Conservation (phyloP, 2,888 invertebrate genomes). For the Leptopilina syphax region DNA sequence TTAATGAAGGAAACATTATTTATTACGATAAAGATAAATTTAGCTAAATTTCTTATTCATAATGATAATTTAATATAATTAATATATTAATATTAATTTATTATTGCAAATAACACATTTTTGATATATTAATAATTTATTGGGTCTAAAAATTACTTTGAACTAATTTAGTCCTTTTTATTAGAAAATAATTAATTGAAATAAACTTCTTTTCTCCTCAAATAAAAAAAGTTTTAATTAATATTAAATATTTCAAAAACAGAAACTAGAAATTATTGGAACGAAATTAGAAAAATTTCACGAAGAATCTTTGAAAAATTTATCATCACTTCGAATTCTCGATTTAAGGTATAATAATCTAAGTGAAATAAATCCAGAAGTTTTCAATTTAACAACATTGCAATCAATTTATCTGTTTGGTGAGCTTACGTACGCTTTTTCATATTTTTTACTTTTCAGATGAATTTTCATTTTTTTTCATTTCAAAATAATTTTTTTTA, state of each 20-base stretch:
- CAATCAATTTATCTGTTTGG: conserved; percentile 78
- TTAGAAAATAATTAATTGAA: too few species aligned
- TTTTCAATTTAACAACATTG: conserved; percentile 74
- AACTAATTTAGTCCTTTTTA: too few species aligned
- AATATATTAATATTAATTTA: too few species aligned
- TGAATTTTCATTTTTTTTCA: too few species aligned
- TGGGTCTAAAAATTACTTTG: too few species aligned
- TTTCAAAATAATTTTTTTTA: neutral
- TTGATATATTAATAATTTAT: too few species aligned
- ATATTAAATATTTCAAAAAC: conserved; percentile 44
- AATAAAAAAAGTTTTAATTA: too few species aligned
- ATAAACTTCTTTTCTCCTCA: too few species aligned
- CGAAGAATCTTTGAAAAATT: conserved; percentile 72
- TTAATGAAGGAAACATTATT: neutral
- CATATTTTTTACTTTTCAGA: neutral
- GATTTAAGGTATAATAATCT: conserved; percentile 80
- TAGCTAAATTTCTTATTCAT: too few species aligned
- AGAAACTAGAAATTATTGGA: conserved; percentile 72
- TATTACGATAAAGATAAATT: conserved; percentile 17
- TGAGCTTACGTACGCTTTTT: conserved; percentile 65
- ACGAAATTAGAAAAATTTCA: conserved; percentile 70
- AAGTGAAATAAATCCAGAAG: conserved; percentile 75
- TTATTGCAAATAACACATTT: too few species aligned
- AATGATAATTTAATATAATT: too few species aligned
- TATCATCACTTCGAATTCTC: conserved; percentile 77